These are phyloP conservation scores for Cryptosula pallasiana DNA, from an alignment of 2,888 invertebrate species.

Conservation along the genomic window DNA sequence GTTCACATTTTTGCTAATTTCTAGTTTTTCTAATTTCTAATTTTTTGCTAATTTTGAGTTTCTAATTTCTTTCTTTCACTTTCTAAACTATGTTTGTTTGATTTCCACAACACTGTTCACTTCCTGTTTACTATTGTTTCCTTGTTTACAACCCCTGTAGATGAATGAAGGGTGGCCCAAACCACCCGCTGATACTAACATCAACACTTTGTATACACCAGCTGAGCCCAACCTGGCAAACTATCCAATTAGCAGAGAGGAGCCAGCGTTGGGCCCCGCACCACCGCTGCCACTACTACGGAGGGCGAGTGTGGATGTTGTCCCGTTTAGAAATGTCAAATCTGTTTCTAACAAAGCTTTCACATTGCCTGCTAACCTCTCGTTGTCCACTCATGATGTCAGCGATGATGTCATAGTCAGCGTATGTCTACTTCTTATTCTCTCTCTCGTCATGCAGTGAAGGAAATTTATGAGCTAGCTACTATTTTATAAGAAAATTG, in stretches of 20 bases:
- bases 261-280: neutral
- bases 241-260: slow-evolving; percentile 3
- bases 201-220: too few species aligned
- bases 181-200: slow-evolving; percentile 1
- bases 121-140: too few species aligned
- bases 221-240: neutral
- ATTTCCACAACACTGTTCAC: too few species aligned
- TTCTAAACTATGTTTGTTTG: too few species aligned
- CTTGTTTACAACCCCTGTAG: slow-evolving; percentile 1
- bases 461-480: too few species aligned
- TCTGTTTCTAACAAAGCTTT: slow-evolving; percentile 15
- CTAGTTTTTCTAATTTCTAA: too few species aligned
- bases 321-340: neutral
- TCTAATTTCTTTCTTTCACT: too few species aligned
- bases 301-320: slow-evolving; percentile 16
- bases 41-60: too few species aligned
- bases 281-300: neutral
- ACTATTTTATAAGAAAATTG: too few species aligned
- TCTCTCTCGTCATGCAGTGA: neutral
- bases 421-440: neutral
- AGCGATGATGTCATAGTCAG: neutral
- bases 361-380: neutral
- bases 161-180: neutral
- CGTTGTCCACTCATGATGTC: neutral
- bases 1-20: too few species aligned